These are phyloP conservation scores for Eupsilia transversa DNA, from an alignment of 2,888 invertebrate genomes.

Conservation along the genomic window DNA sequence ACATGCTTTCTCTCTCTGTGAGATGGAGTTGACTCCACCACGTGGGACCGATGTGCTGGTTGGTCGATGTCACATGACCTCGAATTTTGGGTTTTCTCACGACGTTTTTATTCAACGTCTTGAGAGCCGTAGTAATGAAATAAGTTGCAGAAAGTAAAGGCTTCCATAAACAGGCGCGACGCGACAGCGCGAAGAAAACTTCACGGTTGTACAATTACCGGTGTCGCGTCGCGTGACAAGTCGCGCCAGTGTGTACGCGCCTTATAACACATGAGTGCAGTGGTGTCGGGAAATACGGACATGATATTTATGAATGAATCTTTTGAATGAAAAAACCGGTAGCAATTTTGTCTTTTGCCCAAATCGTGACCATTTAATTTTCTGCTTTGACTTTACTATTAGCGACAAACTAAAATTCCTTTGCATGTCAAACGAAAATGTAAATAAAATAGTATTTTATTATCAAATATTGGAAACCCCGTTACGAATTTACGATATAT, in stretches of 20 bases:
- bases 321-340: neutral
- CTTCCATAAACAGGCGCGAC: no score
- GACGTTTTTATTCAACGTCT: neutral
- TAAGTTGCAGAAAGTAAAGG: no score
- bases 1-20: no score
- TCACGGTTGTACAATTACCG: no score
- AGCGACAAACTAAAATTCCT: conserved; percentile 11
- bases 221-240: no score
- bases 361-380: conserved; percentile 22
- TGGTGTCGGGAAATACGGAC: rapidly evolving
- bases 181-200: no score
- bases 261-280: no score
- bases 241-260: no score
- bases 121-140: neutral
- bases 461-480: conserved; percentile 20
- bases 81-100: neutral
- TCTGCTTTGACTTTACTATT: conserved; percentile 2
- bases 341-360: neutral
- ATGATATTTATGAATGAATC: neutral
- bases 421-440: neutral
- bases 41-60: neutral
- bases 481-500: neutral
- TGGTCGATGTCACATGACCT: neutral
- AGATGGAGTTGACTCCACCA: neutral
- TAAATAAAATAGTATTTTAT: conserved; percentile 1